These are phyloP conservation scores for Elaeidobius kamerunicus DNA, from an alignment of 2,888 invertebrate genomes.

Conservation along the genomic window DNA sequence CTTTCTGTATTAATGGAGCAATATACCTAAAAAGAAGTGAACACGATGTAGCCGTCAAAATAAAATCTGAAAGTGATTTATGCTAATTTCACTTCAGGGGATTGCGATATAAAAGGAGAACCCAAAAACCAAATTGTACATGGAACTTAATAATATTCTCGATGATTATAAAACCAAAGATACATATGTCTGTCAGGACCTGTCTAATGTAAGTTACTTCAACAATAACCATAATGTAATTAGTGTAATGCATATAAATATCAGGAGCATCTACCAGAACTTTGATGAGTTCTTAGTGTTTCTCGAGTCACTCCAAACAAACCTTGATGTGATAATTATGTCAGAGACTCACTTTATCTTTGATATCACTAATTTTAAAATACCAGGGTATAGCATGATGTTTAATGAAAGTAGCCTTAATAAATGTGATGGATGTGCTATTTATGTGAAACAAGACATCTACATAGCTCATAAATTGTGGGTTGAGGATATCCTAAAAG, in stretches of 20 bases:
- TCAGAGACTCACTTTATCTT: not conserved
- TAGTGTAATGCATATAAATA: slow-evolving; percentile 1
- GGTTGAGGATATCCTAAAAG: not conserved
- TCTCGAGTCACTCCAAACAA: not conserved
- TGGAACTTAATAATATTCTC: slow-evolving; percentile 1
- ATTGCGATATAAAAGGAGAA: not conserved
- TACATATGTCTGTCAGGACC: not conserved
- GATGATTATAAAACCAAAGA: slow-evolving; percentile 1
- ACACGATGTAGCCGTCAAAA: not conserved
- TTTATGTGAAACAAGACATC: slow-evolving; percentile 3
- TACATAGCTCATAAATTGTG: not conserved
- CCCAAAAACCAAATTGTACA: not conserved
- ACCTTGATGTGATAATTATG: not conserved
- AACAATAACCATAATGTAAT: not conserved
- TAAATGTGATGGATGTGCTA: not conserved
- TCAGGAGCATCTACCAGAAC: not conserved
- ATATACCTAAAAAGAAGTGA: not conserved
- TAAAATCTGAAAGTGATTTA: not conserved
- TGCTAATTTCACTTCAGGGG: not conserved
- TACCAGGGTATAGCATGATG: not conserved
- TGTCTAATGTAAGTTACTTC: not conserved
- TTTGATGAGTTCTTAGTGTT: not conserved
- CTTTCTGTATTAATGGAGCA: not conserved
- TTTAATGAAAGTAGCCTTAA: slow-evolving; percentile 3
- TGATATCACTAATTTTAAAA: too few relatives aligned